Conservation (phyloP, 2,888 invertebrate genomes). For the Lypha dubia region DNA sequence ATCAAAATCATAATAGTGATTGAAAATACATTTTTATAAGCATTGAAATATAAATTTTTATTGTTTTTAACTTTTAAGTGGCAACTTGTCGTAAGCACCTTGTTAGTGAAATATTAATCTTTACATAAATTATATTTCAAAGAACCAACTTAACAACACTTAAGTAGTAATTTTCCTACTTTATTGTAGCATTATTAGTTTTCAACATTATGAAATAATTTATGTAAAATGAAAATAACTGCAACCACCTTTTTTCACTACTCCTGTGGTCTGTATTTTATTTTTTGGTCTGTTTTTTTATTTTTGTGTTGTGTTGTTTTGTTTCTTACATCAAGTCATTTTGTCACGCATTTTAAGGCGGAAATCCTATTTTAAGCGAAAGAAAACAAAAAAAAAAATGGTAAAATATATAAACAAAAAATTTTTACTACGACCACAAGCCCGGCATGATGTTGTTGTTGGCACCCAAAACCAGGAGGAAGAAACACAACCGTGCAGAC, state of each 20-base stretch:
- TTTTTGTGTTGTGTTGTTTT: constrained; percentile 17
- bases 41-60: neutral
- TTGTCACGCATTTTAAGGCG: constrained; percentile 73
- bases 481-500: neutral
- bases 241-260: constrained; percentile 7
- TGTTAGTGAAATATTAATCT: constrained; percentile 54
- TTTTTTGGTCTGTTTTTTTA: constrained; percentile 28
- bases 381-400: constrained; percentile 8
- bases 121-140: constrained; percentile 56
- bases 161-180: constrained; percentile 61
- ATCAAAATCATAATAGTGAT: too few species aligned
- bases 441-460: constrained; percentile 29
- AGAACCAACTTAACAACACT: constrained; percentile 61
- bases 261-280: constrained; percentile 46
- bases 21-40: neutral
- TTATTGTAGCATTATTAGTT: constrained; percentile 61
- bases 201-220: constrained; percentile 49
- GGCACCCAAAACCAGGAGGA: constrained; percentile 30
- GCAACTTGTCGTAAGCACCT: constrained; percentile 29
- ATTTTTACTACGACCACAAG: constrained; percentile 21
- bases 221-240: constrained; percentile 25
- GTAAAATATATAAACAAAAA: neutral
- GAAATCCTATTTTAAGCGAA: constrained; percentile 69
- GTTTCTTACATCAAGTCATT: constrained; percentile 66
- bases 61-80: constrained; percentile 7